Evolutionary conservation across 2,888 invertebrate genomes (phyloP).

Genomic region (Sarcophaga caerulescens): DNA sequence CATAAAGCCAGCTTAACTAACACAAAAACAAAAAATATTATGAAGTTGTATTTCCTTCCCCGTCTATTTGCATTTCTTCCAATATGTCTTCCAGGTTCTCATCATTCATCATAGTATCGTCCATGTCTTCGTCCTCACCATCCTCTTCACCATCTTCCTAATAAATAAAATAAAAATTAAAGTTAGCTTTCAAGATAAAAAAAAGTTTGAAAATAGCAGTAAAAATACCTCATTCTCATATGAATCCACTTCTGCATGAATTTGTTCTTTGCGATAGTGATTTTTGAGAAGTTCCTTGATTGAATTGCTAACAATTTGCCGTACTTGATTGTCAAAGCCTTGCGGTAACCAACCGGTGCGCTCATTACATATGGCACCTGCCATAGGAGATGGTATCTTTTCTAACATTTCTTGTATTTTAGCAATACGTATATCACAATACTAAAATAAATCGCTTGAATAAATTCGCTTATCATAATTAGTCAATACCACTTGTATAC

Average conservation of each 20-base stretch:
- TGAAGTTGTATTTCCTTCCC: slow-evolving; percentile 35
- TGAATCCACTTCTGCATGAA: slow-evolving; percentile 76
- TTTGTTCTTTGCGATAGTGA: slow-evolving; percentile 77
- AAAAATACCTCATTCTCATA: slow-evolving; percentile 71
- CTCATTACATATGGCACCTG: slow-evolving; percentile 85
- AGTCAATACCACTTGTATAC: neutral
- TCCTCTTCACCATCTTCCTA: slow-evolving; percentile 71
- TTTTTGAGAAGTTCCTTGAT: slow-evolving; percentile 82
- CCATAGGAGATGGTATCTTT: slow-evolving; percentile 84
- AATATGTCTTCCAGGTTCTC: slow-evolving; percentile 66
- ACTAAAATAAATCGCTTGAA: slow-evolving; percentile 81
- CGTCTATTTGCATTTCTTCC: slow-evolving; percentile 59
- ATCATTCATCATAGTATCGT: slow-evolving; percentile 62
- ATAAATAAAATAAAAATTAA: neutral
- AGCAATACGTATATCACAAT: slow-evolving; percentile 89
- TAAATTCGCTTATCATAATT: neutral
- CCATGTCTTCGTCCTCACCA: slow-evolving; percentile 72
- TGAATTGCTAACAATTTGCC: slow-evolving; percentile 87
- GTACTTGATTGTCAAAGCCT: slow-evolving; percentile 86
- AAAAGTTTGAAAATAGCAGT: neutral
- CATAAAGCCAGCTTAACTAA: slow-evolving; percentile 22
- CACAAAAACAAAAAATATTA: slow-evolving; percentile 14
- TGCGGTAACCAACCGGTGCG: slow-evolving; percentile 90
- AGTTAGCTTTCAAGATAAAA: neutral
- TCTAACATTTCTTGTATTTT: slow-evolving; percentile 90